These are phyloP conservation scores for Metridium senile DNA, from an alignment of 92 coral and sea anemone genomes.

Conservation along the genomic window DNA sequence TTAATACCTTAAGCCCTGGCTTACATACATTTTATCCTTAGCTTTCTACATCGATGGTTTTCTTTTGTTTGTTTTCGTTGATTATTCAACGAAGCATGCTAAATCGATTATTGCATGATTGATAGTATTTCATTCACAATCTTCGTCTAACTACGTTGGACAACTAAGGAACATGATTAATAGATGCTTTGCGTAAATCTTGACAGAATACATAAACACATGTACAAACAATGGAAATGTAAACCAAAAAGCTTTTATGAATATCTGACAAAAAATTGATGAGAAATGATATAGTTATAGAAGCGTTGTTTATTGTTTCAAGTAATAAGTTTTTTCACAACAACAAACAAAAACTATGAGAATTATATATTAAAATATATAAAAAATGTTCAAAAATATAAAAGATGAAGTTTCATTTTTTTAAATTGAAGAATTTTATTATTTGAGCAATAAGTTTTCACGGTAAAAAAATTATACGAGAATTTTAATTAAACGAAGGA, in stretches of 20 bases:
- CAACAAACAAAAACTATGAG: no score
- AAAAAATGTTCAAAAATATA: no score
- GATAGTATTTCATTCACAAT: background rate
- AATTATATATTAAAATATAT: no score
- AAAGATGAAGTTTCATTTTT: background rate
- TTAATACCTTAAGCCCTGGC: background rate
- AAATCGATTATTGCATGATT: background rate
- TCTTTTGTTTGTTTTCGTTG: constrained; percentile 6
- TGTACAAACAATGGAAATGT: no score
- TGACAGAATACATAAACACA: no score
- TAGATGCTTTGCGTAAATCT: no score
- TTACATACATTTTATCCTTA: background rate
- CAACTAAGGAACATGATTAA: background rate
- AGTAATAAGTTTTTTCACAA: no score
- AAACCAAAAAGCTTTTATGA: no score
- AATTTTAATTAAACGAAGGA: background rate
- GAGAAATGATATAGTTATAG: no score
- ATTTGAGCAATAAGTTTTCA: background rate
- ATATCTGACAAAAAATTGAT: no score
- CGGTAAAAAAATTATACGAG: background rate
- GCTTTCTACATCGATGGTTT: constrained; percentile 1
- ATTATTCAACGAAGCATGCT: background rate
- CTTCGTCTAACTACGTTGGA: no score
- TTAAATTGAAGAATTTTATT: background rate
- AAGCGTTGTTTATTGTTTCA: no score